Base-by-base conservation (phyloP, 2,888 invertebrate species). In the Spisula solida region DNA sequence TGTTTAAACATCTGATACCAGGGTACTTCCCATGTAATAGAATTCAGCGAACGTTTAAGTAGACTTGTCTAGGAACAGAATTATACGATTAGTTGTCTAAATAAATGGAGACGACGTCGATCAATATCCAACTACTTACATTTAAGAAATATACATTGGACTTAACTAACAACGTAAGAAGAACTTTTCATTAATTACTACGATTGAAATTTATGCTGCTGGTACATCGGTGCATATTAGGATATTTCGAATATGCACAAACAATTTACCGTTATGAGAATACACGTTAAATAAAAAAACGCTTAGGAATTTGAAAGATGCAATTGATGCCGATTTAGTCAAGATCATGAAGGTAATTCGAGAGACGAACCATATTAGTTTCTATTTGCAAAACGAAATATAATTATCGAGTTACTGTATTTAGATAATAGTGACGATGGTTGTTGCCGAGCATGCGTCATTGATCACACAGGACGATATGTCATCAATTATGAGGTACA, bases 11-110 rank as follows among this genome's bases (percentile, higher is more conserved):
- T 51, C 31, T 55, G 12, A 47, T 51, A 48, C 48, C 47, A 84
- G 48, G 5, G 84, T 78, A 29, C 70, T 83, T 83, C 75, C 48
- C 29, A 51, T 18, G 41, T 75, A 75, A 75, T 83, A 75, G 75
- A 83, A 70, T 66, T 83, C 83, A 70, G 70, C 75, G 48, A 51
- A 83, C 70, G 75, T 75, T 66, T 83, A n/a, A 41, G 75, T 25
- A 83, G 47, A 83, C 66, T 83, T 75, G 82, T 82, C 82, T 82
- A 41, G 82, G 66, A n/a, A 25, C 41, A 41, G 6, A 66, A 34
- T 41, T 82, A 25, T 4, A 83, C 83, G 70, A 83, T 83, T 83
- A 48, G 48, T 83, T n/a, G 48, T 51, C 70, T 0, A 41, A 31
- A 31, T 75, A 75, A 75, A 29, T 83, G 70, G 75, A 0, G 47